phyloP scores from a whole-genome alignment of 2,797 vertebrate species.

The Oreochromis grahami region DNA sequence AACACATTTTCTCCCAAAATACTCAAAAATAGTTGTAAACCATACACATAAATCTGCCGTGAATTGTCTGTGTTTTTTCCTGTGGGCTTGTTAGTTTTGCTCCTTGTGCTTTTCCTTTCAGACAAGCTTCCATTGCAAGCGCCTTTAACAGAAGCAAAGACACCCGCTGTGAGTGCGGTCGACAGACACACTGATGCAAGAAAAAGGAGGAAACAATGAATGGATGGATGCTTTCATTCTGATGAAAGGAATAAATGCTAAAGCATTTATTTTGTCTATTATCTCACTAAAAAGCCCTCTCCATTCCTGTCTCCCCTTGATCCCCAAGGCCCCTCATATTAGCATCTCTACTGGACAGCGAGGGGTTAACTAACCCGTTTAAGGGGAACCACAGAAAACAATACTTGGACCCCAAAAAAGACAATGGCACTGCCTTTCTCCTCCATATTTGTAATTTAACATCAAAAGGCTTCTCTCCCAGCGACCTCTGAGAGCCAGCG shows the following conservation, averaged over 20 bases:
- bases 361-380: constrained; percentile 81
- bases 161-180: constrained; percentile 47
- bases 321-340: constrained; percentile 66
- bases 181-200: constrained; percentile 52
- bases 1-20: not conserved
- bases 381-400: constrained; percentile 80
- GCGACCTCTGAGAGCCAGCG: constrained; percentile 80
- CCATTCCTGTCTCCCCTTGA: constrained; percentile 44
- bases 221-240: constrained; percentile 73
- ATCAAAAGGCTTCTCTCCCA: constrained; percentile 83
- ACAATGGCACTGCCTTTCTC: constrained; percentile 79
- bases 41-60: not conserved
- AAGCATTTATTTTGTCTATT: constrained; percentile 74
- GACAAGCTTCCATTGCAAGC: constrained; percentile 27
- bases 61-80: constrained; percentile 37
- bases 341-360: constrained; percentile 66
- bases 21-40: not conserved
- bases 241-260: constrained; percentile 72
- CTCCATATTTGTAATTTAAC: constrained; percentile 87
- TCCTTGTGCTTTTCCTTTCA: constrained; percentile 37
- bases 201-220: constrained; percentile 64
- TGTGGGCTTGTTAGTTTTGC: constrained; percentile 50
- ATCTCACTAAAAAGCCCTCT: constrained; percentile 71
- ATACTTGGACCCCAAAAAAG: constrained; percentile 76
- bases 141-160: constrained; percentile 27